A percentile compares a stretch with the other conserved stretches of the same genome.
Evolutionary conservation across 2,797 vertebrate species (phyloP).

Genomic region (Danio kyathit): DNA sequence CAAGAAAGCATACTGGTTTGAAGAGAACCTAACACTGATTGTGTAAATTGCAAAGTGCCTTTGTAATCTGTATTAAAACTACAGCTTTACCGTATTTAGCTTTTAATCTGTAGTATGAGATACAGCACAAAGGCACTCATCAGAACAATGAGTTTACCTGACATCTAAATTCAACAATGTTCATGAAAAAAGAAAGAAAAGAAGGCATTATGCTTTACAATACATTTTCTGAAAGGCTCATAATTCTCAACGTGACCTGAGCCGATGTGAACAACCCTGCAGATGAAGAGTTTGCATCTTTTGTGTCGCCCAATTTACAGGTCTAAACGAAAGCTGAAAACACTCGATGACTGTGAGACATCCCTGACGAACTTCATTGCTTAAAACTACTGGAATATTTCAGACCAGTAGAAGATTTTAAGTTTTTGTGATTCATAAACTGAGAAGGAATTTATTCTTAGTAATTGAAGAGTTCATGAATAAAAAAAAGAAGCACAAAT

Average conservation of each 20-base stretch:
- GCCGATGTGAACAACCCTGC: slow-evolving; percentile 53
- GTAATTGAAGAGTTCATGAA: background rate
- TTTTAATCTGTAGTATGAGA: slow-evolving; percentile 34
- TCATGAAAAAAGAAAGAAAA: background rate
- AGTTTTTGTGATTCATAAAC: background rate
- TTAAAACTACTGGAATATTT: slow-evolving; percentile 10
- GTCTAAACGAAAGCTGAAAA: slow-evolving; percentile 37
- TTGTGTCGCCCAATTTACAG: slow-evolving; percentile 31
- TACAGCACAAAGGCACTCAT: slow-evolving; percentile 52
- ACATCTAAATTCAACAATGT: slow-evolving; percentile 35
- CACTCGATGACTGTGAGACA: slow-evolving; percentile 34
- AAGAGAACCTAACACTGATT: slow-evolving; percentile 19
- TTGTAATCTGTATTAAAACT: slow-evolving; percentile 39
- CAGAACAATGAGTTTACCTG: slow-evolving; percentile 45
- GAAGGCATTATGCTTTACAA: slow-evolving; percentile 31
- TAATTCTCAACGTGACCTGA: slow-evolving; percentile 53
- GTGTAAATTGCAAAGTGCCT: slow-evolving; percentile 41
- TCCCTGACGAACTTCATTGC: slow-evolving; percentile 41
- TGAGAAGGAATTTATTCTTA: slow-evolving; percentile 20
- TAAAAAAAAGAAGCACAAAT: slow-evolving; percentile 1
- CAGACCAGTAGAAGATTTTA: background rate
- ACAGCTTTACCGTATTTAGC: slow-evolving; percentile 31
- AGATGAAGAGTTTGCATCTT: slow-evolving; percentile 42
- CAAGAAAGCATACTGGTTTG: slow-evolving; percentile 21
- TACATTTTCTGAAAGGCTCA: slow-evolving; percentile 47